phyloP scores from a whole-genome alignment of 2,113 vertebrate species.

The Loxodonta africana region DNA sequence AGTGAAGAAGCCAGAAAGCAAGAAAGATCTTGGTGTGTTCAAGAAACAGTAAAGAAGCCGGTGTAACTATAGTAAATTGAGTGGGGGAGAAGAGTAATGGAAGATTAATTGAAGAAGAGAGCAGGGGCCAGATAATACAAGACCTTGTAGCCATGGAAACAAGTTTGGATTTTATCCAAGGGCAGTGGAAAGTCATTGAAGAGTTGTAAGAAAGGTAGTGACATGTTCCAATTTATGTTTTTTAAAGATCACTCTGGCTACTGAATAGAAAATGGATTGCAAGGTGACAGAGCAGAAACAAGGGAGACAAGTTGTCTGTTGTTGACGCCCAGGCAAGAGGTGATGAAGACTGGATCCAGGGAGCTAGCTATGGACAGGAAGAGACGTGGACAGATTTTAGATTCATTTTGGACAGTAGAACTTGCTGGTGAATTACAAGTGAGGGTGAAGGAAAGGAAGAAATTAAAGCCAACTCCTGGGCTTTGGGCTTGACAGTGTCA shows the following conservation, averaged over 20 bases:
- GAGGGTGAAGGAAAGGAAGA: background rate
- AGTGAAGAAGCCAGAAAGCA: background rate
- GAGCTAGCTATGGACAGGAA: background rate
- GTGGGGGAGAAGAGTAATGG: background rate
- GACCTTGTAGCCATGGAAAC: slow-evolving; percentile 71
- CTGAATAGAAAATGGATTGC: background rate
- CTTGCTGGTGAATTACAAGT: background rate
- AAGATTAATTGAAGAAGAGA: background rate
- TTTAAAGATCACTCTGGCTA: background rate
- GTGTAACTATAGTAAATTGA: background rate
- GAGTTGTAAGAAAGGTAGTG: slow-evolving; percentile 21
- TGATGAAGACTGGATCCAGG: background rate
- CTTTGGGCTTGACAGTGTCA: background rate
- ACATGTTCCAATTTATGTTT: slow-evolving; percentile 28
- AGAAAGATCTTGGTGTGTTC: background rate
- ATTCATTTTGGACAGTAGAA: background rate
- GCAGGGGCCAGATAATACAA: background rate
- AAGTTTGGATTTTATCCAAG: background rate
- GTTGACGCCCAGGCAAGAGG: background rate
- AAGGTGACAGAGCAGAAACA: background rate
- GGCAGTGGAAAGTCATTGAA: background rate
- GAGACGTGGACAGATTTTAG: background rate
- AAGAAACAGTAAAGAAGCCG: background rate
- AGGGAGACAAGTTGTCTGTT: background rate
- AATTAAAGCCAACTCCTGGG: background rate